A percentile compares a stretch with the other conserved stretches of the same genome.
These are phyloP conservation scores for Ceratoteleas bidentatus DNA, from an alignment of 1,140 invertebrate species.

Conservation along the genomic window DNA sequence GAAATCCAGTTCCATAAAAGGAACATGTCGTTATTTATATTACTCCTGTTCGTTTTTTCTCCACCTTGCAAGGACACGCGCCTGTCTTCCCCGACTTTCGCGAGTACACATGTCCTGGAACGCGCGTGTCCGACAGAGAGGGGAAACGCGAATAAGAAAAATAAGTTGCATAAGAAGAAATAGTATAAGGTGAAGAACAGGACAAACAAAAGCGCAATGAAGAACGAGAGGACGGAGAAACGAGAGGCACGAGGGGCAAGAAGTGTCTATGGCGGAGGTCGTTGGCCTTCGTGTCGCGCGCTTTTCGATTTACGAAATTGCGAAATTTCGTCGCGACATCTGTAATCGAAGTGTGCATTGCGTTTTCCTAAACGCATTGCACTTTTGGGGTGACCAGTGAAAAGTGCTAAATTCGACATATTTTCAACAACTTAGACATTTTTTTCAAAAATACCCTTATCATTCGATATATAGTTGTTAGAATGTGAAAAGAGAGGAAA, in stretches of 20 bases:
- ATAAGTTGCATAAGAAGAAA: slow-evolving; percentile 67
- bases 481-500: no score
- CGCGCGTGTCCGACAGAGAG: slow-evolving; percentile 17
- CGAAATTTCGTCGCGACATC: slow-evolving; percentile 25
- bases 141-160: slow-evolving; percentile 55
- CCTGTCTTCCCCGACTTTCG: slow-evolving; percentile 57
- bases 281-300: slow-evolving; percentile 32
- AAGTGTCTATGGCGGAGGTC: slow-evolving; percentile 60
- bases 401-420: no score
- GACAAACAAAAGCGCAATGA: slow-evolving; percentile 60
- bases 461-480: no score
- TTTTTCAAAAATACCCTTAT: no score
- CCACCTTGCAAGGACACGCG: slow-evolving; percentile 69
- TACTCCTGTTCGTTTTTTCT: slow-evolving; percentile 57
- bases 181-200: slow-evolving; percentile 59
- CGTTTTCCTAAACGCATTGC: no score
- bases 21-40: slow-evolving; percentile 65
- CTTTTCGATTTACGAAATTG: no score
- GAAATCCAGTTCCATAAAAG: slow-evolving; percentile 65
- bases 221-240: slow-evolving; percentile 64
- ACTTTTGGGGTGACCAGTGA: no score
- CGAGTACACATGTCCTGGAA: slow-evolving; percentile 44
- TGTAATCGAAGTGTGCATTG: no score
- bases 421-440: no score
- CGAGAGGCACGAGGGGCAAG: slow-evolving; percentile 44